These are phyloP conservation scores for Lithophane semibrunnea DNA, from an alignment of 2,888 invertebrate species.

Conservation along the genomic window DNA sequence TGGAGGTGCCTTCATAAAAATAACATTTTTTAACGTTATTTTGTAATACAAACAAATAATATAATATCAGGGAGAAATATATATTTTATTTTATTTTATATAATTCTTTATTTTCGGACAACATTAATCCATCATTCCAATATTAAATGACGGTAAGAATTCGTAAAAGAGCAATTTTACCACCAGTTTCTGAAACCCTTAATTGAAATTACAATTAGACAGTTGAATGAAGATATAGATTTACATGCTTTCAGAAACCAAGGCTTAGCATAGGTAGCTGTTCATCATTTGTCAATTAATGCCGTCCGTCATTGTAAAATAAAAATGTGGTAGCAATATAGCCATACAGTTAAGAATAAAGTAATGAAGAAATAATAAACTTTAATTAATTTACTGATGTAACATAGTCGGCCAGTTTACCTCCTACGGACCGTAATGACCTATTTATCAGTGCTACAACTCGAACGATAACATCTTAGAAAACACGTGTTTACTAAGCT, in stretches of 20 bases:
- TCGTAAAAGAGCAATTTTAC: not conserved
- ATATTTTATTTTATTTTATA: too few relatives aligned
- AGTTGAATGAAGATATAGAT: not conserved
- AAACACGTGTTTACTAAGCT: conserved; percentile 45
- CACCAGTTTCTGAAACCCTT: not conserved
- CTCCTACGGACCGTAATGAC: conserved; percentile 24
- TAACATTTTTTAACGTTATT: not conserved
- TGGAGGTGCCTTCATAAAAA: not conserved
- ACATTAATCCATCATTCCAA: too few relatives aligned
- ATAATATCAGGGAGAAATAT: not conserved
- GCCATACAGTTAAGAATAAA: not conserved
- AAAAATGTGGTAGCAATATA: too few relatives aligned
- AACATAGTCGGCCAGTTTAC: conserved; percentile 17
- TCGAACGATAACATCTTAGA: conserved; percentile 44
- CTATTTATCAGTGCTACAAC: conserved; percentile 38
- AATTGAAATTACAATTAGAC: not conserved
- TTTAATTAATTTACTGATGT: conserved; percentile 15
- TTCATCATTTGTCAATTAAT: not conserved
- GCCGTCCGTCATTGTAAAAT: not conserved
- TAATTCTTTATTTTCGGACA: too few relatives aligned
- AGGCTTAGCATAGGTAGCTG: not conserved
- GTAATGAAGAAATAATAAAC: not conserved
- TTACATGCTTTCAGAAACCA: not conserved
- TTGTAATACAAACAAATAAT: not conserved
- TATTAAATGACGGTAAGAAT: too few relatives aligned